These are phyloP conservation scores for Montipora cactus DNA, from an alignment of 64 coral and sea anemone genomes.

Conservation along the genomic window DNA sequence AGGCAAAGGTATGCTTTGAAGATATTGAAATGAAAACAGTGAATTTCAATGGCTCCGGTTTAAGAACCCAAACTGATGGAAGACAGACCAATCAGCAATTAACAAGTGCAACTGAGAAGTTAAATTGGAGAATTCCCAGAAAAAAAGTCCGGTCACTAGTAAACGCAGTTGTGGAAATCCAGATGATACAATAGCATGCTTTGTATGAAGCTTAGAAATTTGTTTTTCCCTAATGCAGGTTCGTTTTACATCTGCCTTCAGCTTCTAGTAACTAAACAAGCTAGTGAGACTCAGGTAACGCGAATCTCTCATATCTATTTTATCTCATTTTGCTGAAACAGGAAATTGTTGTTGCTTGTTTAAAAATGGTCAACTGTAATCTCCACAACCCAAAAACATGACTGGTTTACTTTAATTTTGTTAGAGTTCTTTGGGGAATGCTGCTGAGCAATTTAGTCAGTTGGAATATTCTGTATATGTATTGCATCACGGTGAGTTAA, in stretches of 20 bases:
- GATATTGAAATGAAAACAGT: neutral
- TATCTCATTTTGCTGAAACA: too few relatives aligned
- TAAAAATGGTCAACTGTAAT: neutral
- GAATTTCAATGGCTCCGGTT: too few relatives aligned
- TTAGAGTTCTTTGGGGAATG: neutral
- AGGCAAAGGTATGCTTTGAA: conserved; percentile 25
- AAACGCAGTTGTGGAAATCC: too few relatives aligned
- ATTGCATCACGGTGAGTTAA: conserved; percentile 55
- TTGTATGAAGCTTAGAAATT: too few relatives aligned
- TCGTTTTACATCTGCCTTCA: conserved; percentile 70
- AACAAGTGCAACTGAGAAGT: too few relatives aligned
- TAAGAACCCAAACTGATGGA: too few relatives aligned
- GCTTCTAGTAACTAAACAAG: conserved; percentile 33
- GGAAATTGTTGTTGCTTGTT: neutral
- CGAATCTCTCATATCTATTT: neutral
- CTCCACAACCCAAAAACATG: neutral
- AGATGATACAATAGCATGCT: too few relatives aligned
- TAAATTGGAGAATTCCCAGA: too few relatives aligned
- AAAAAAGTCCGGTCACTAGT: too few relatives aligned
- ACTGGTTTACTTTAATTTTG: neutral
- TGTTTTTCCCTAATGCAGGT: conserved; percentile 8
- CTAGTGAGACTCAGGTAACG: neutral
- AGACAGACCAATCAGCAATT: too few relatives aligned
- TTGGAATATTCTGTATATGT: conserved; percentile 76
- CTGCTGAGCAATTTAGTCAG: neutral